Evolutionary conservation across 2,797 vertebrate species (phyloP).

Genomic region (Rallus crepitans): DNA sequence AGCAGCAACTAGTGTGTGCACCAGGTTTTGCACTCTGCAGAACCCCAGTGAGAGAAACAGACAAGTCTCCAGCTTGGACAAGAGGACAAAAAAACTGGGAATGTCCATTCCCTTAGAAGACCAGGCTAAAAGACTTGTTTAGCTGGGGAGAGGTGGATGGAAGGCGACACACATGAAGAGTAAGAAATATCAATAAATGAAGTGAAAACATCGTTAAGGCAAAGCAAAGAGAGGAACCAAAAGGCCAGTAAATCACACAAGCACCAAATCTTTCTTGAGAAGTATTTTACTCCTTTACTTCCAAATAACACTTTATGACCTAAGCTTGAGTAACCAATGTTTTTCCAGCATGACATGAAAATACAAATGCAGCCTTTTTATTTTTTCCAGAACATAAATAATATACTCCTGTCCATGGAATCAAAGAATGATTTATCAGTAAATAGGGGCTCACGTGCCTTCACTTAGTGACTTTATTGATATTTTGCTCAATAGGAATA

Average conservation of each 20-base stretch:
- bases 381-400: neutral
- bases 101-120: neutral
- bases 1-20: neutral
- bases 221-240: neutral
- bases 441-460: neutral
- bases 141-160: neutral
- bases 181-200: neutral
- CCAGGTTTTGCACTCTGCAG: neutral
- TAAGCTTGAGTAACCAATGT: neutral
- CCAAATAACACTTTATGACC: neutral
- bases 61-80: neutral
- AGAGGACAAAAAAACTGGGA: neutral
- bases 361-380: neutral
- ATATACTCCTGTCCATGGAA: neutral
- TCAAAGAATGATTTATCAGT: neutral
- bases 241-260: neutral
- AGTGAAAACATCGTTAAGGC: neutral
- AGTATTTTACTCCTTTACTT: neutral
- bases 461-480: neutral
- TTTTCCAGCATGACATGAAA: neutral
- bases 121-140: neutral
- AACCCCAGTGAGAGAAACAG: neutral
- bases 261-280: neutral
- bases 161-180: neutral
- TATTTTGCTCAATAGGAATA: neutral